Percentiles rank a stretch among this genome's conserved stretches.
phyloP scores from a whole-genome alignment of 1,140 invertebrate genomes.

The Luehdorfia chinensis region DNA sequence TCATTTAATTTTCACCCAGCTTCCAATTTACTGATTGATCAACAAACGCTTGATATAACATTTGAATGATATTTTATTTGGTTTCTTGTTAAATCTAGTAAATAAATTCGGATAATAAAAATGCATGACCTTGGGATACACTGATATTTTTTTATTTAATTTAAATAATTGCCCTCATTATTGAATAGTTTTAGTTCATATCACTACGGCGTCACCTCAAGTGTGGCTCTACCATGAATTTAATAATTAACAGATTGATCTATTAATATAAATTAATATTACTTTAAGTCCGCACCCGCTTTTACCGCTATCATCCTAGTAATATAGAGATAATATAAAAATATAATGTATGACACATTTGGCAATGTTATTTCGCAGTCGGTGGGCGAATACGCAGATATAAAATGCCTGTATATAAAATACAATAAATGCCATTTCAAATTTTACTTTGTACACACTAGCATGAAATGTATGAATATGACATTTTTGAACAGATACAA shows the following conservation, averaged over 20 bases:
- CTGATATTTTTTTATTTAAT: not conserved
- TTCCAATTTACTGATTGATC: no score
- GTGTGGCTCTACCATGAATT: not conserved
- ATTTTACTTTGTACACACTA: no score
- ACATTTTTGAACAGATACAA: not conserved
- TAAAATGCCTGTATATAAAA: not conserved
- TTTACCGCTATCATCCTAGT: constrained; percentile 17
- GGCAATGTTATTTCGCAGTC: not conserved
- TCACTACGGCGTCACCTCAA: not conserved
- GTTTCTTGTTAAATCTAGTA: no score
- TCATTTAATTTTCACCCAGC: no score
- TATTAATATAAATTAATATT: constrained; percentile 2
- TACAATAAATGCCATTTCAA: not conserved
- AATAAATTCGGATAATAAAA: not conserved
- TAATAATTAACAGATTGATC: not conserved
- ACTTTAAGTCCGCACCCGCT: constrained; percentile 27
- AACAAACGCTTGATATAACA: no score
- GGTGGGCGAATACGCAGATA: not conserved
- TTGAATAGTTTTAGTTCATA: not conserved
- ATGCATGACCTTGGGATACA: not conserved
- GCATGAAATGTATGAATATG: no score
- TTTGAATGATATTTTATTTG: no score
- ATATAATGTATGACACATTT: constrained; percentile 14
- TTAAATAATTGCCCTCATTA: constrained; percentile 10
- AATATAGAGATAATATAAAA: not conserved